Percentiles rank a stretch among this genome's conserved stretches.
Evolutionary conservation across 2,113 vertebrate genomes (phyloP).

Genomic region (Malurus elegans): DNA sequence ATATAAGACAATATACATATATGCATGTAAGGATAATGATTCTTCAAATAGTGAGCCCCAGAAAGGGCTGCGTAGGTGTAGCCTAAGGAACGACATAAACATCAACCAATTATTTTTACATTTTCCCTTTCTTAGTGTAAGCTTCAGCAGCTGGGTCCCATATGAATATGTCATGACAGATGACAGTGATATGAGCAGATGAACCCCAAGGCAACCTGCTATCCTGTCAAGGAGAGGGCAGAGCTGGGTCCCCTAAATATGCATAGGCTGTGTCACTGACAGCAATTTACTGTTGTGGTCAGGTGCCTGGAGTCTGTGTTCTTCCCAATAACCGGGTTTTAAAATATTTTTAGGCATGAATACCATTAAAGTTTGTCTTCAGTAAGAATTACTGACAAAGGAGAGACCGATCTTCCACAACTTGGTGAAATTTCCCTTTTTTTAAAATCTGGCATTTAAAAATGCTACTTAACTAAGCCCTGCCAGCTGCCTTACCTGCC

Average conservation of each 20-base stretch:
- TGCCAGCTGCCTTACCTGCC: neutral
- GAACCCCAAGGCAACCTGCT: constrained; percentile 31
- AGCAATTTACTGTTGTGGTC: constrained; percentile 48
- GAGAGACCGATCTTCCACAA: neutral
- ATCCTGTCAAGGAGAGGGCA: constrained; percentile 32
- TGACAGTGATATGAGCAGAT: constrained; percentile 53
- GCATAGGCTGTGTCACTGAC: constrained; percentile 39
- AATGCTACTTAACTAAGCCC: neutral
- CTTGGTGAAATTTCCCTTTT: neutral
- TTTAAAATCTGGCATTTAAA: neutral
- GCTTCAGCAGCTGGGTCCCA: constrained; percentile 53
- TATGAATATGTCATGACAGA: constrained; percentile 58
- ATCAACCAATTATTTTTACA: constrained; percentile 43
- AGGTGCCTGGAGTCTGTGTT: neutral
- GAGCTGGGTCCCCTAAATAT: constrained; percentile 42
- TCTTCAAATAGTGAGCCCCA: constrained; percentile 15
- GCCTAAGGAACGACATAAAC: constrained; percentile 39
- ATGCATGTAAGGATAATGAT: constrained; percentile 34
- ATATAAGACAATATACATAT: neutral
- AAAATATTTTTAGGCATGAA: constrained; percentile 42
- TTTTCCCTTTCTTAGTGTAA: constrained; percentile 25
- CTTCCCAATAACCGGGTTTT: constrained; percentile 4
- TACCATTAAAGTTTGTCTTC: neutral
- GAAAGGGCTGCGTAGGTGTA: constrained; percentile 27
- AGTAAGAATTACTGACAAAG: neutral